These are phyloP conservation scores for Drosophila emarginata DNA, from an alignment of 2,888 invertebrate genomes.

Conservation along the genomic window DNA sequence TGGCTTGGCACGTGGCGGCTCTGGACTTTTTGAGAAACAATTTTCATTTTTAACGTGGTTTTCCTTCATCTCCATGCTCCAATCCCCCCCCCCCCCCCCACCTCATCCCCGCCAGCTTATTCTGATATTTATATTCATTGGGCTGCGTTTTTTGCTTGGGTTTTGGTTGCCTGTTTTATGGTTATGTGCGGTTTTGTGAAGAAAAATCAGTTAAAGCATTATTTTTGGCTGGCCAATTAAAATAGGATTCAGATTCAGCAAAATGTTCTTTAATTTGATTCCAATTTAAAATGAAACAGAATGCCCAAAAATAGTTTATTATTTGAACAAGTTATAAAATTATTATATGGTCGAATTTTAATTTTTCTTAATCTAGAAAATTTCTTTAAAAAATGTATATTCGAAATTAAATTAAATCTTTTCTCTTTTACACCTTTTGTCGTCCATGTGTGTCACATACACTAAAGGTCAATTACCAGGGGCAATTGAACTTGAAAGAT, in stretches of 20 bases:
- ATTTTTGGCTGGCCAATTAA: conserved; percentile 6
- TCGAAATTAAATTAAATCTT: too few relatives aligned
- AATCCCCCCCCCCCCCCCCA: background rate
- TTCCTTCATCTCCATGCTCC: conserved; percentile 19
- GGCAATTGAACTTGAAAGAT: conserved; percentile 22
- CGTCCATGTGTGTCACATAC: conserved; percentile 3
- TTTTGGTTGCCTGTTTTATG: conserved; percentile 26
- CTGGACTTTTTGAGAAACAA: conserved; percentile 35
- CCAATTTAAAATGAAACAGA: too few relatives aligned
- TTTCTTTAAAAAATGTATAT: too few relatives aligned
- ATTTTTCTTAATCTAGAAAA: too few relatives aligned
- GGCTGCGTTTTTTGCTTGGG: conserved; percentile 27
- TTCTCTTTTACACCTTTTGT: too few relatives aligned
- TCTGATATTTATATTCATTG: conserved; percentile 28
- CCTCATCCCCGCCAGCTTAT: conserved; percentile 2
- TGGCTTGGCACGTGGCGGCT: conserved; percentile 33
- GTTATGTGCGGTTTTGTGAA: conserved; percentile 17
- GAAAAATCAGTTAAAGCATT: conserved; percentile 1
- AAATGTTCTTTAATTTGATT: background rate
- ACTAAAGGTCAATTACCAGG: background rate
- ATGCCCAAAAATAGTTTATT: background rate
- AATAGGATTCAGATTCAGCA: background rate
- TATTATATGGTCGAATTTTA: too few relatives aligned
- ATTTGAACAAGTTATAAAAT: background rate
- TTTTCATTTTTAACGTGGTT: conserved; percentile 31